Evolutionary conservation across 2,888 invertebrate species (phyloP).

Genomic region (Platycheirus rosarum): DNA sequence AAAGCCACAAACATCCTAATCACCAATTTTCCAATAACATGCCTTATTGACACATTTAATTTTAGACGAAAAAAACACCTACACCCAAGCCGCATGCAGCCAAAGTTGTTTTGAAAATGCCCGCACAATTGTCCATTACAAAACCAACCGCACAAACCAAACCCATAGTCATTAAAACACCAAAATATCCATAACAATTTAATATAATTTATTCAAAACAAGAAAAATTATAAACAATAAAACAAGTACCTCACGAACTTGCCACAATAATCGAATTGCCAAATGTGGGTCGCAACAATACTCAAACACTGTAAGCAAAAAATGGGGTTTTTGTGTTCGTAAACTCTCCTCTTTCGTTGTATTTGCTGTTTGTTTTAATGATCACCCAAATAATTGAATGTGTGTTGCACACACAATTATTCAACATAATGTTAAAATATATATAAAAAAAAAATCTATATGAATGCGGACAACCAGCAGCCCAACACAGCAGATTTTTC

Average conservation of each 20-base stretch:
- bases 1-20: conserved; percentile 16
- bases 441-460: background rate
- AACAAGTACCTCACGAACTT: conserved; percentile 66
- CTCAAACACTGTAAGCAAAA: conserved; percentile 2
- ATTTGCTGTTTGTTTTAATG: conserved; percentile 49
- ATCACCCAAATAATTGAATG: conserved; percentile 65
- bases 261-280: conserved; percentile 69
- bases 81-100: background rate
- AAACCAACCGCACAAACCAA: conserved; percentile 9
- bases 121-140: conserved; percentile 12
- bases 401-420: conserved; percentile 59
- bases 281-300: conserved; percentile 60
- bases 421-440: conserved; percentile 30
- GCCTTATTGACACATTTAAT: conserved; percentile 28
- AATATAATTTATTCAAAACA: conserved; percentile 33
- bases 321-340: conserved; percentile 21
- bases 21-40: conserved; percentile 15
- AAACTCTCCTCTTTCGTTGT: background rate
- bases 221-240: conserved; percentile 55
- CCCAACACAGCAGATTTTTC: conserved; percentile 57
- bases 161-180: conserved; percentile 2
- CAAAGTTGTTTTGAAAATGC: conserved; percentile 5
- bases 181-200: conserved; percentile 26
- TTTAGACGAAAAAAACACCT: background rate
- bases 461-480: conserved; percentile 4